These are phyloP conservation scores for Anguilla anguilla DNA, from an alignment of 2,797 vertebrate genomes.

Conservation along the genomic window DNA sequence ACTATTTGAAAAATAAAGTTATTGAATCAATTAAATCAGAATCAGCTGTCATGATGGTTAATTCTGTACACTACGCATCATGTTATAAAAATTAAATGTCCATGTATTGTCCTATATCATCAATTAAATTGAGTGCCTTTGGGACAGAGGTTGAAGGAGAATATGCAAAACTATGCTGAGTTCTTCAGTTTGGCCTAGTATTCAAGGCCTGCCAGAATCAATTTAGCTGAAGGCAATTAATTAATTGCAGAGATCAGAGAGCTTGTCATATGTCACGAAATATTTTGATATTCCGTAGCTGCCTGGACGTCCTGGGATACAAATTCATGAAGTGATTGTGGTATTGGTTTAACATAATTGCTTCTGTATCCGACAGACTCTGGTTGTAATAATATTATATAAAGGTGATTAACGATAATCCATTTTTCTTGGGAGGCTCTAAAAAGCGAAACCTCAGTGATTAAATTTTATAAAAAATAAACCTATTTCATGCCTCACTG, in stretches of 20 bases:
- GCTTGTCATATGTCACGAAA: not conserved
- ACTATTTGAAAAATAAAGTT: not conserved
- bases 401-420: not conserved
- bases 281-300: not conserved
- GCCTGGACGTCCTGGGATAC: not conserved
- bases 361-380: not conserved
- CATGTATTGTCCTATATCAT: not conserved
- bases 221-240: not conserved
- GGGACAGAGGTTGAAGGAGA: not conserved
- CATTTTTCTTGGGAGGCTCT: not conserved
- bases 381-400: not conserved
- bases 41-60: not conserved
- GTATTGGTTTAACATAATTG: not conserved
- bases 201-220: not conserved
- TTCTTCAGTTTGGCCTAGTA: not conserved
- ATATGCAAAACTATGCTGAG: not conserved
- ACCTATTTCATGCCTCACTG: no score
- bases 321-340: not conserved
- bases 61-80: not conserved
- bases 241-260: not conserved
- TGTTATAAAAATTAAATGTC: not conserved
- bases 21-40: not conserved
- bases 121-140: not conserved
- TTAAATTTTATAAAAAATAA: no score
- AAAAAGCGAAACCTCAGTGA: no score